Conservation (phyloP, 2,888 invertebrate genomes). For the Beris morrisii region DNA sequence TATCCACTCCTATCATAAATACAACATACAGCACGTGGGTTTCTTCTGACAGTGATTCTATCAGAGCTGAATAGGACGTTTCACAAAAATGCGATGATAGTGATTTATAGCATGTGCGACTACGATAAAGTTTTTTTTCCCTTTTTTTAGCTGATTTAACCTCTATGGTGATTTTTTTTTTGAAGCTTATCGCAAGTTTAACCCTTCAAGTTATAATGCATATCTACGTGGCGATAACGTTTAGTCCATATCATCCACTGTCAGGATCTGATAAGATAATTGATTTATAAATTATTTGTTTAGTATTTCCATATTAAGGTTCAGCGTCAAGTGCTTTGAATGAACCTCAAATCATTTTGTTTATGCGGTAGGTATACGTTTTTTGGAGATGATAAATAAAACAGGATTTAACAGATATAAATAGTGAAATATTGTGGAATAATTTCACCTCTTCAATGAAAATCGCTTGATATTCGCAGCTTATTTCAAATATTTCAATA, state of each 20-base stretch:
- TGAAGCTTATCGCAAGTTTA: conserved; percentile 11
- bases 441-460: too few relatives aligned
- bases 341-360: conserved; percentile 14
- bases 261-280: conserved; percentile 37
- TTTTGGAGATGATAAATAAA: conserved; percentile 27
- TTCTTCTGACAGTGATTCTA: too few relatives aligned
- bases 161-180: conserved; percentile 28
- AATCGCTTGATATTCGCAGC: too few relatives aligned
- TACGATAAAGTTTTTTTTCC: conserved; percentile 34
- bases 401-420: not conserved
- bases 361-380: not conserved
- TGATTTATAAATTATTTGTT: conserved; percentile 39
- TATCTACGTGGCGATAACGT: conserved; percentile 29
- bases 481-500: too few relatives aligned
- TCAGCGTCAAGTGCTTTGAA: conserved; percentile 20
- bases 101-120: conserved; percentile 35
- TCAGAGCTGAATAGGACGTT: conserved; percentile 15
- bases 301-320: conserved; percentile 29
- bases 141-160: conserved; percentile 2
- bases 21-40: too few relatives aligned
- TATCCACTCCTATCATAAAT: too few relatives aligned
- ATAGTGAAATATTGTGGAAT: too few relatives aligned
- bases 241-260: conserved; percentile 33
- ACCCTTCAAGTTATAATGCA: conserved; percentile 6
- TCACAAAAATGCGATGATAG: conserved; percentile 31